Conservation (phyloP, 1,140 invertebrate genomes). For the Holcopasites calliopsidis region DNA sequence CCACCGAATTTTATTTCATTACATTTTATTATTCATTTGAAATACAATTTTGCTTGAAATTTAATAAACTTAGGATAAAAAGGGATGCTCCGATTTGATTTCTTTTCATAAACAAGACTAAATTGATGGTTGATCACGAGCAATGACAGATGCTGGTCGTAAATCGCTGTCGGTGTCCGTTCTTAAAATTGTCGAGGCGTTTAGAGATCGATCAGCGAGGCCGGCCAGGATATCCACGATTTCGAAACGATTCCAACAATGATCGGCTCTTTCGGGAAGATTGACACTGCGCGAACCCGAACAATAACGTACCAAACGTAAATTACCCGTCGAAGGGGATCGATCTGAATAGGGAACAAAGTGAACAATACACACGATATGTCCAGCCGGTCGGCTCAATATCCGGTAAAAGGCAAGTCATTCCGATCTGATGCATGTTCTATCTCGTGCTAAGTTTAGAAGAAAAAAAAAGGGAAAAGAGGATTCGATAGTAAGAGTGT, state of each 20-base stretch:
- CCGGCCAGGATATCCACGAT: constrained; percentile 47
- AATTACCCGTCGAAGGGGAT: constrained; percentile 57
- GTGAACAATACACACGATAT: constrained; percentile 66
- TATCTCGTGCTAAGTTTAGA: constrained; percentile 27
- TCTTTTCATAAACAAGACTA: too few species aligned
- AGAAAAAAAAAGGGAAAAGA: background rate
- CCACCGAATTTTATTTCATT: too few species aligned
- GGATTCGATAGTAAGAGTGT: background rate
- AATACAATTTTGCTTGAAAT: too few species aligned
- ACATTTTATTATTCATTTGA: too few species aligned
- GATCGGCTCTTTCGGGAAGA: constrained; percentile 22
- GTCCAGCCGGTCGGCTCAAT: constrained; percentile 63
- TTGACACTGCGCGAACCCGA: constrained; percentile 39
- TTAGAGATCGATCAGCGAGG: constrained; percentile 41
- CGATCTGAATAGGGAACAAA: constrained; percentile 60
- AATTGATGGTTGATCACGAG: background rate
- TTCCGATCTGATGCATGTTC: constrained; percentile 19
- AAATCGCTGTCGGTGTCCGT: background rate
- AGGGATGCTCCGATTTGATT: too few species aligned
- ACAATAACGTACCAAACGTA: constrained; percentile 60
- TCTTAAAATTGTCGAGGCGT: constrained; percentile 21
- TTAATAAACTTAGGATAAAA: too few species aligned
- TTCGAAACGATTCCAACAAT: constrained; percentile 54
- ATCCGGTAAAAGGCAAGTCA: constrained; percentile 57
- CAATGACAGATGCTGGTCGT: background rate